Evolutionary conservation across 2,888 invertebrate species (phyloP), one percentile per base, ranked within the genome.

Genomic region (Limnephilus lunatus): DNA sequence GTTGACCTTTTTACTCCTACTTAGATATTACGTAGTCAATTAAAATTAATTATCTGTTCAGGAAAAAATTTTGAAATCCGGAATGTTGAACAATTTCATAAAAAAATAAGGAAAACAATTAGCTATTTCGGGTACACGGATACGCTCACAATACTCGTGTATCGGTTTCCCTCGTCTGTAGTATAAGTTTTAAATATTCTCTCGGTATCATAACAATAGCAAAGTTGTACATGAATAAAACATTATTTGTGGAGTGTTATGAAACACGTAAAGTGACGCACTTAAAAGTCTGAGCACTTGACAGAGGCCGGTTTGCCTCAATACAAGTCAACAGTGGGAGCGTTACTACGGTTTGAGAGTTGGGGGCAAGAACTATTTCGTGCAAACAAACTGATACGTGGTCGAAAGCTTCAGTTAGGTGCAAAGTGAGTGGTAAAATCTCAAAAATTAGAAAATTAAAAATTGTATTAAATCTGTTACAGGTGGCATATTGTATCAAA

Each of bases 201-300:
- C 25, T 68, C 7, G 68, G n/a, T 25, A 68, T 68, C 68, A 68
- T n/a, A 68, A 68, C 7, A 68, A 25, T 68, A 68, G 68, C 25
- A 68, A 68, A 68, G 68, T 68, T 68, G 25, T 68, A n/a, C 25
- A 25, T 68, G 68, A 68, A 68, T 68, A 68, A 68, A 68, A 68
- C 68, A 68, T 68, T 44, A 68, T 35, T 90, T 90, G 48, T 35
- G 91, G 88, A 92, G 90, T 88, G 68, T 68, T 68, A 68, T 25
- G 68, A 68, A n/a, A 68, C 25, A 68, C 68, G 68, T 68, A n/a
- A 53, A 87, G 86, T 93, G 92, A 93, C 92, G 91, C 91, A 89
- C 92, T 30, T 92, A 15, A 86, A 93, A 93, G 93, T 93, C 89
- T 91, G 88, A 53, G 89, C 89, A 91, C 91, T 91, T 92, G 93